Evolutionary conservation across 2,113 vertebrate genomes (phyloP).

Genomic region (Lycocorax pyrrhopterus): DNA sequence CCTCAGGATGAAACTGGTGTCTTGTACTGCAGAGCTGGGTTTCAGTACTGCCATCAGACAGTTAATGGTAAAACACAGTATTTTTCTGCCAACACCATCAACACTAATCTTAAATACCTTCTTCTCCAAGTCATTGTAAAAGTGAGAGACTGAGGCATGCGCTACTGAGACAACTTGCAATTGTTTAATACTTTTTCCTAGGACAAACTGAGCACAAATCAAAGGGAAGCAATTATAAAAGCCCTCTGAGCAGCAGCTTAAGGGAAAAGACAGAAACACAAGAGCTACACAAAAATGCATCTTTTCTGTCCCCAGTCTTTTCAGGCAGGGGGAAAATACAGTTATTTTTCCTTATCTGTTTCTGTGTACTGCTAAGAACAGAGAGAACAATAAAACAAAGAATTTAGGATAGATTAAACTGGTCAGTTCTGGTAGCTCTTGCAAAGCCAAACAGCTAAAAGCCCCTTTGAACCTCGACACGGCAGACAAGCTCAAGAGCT

Average conservation of each 20-base stretch:
- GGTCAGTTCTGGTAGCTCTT: neutral
- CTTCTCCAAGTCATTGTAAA: neutral
- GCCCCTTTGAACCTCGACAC: neutral
- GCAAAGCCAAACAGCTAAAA: neutral
- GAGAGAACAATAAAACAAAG: neutral
- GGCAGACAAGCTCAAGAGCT: neutral
- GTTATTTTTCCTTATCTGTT: neutral
- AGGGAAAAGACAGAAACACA: neutral
- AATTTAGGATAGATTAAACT: neutral
- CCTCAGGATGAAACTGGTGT: neutral
- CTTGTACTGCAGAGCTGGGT: neutral
- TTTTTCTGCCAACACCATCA: neutral
- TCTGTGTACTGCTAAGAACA: neutral
- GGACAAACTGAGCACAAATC: neutral
- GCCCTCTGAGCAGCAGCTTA: neutral
- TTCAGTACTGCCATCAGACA: rapidly evolving
- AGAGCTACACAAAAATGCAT: neutral
- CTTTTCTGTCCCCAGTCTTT: neutral
- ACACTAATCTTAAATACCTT: neutral
- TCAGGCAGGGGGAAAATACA: neutral
- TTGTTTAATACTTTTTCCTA: neutral
- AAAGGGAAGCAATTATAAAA: neutral
- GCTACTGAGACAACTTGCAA: neutral
- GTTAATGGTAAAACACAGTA: neutral
- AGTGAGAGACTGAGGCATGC: neutral